Evolutionary conservation across 2,888 invertebrate species (phyloP).

Genomic region (Rhagium mordax): DNA sequence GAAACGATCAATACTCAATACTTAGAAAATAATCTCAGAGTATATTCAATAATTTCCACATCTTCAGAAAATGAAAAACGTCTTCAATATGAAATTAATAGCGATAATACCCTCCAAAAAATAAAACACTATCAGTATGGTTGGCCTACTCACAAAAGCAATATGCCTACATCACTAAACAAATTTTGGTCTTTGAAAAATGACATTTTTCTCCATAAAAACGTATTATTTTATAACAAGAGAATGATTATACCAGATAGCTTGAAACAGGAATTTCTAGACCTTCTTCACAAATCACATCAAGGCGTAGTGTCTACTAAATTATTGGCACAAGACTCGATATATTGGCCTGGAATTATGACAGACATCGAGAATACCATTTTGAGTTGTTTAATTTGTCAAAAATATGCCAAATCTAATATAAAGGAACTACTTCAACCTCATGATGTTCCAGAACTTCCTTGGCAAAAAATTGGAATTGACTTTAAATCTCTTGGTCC

Average conservation of each 20-base stretch:
- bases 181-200: constrained; percentile 31
- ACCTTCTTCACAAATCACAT: constrained; percentile 33
- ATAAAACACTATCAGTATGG: constrained; percentile 32
- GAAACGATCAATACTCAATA: constrained; percentile 32
- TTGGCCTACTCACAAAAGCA: constrained; percentile 41
- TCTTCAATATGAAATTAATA: constrained; percentile 4
- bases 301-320: constrained; percentile 42
- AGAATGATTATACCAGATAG: constrained; percentile 17
- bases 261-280: constrained; percentile 24
- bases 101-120: constrained; percentile 17
- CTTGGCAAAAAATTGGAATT: constrained; percentile 45
- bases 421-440: constrained; percentile 37
- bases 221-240: constrained; percentile 33
- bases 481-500: constrained; percentile 44
- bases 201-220: constrained; percentile 26
- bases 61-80: constrained; percentile 29
- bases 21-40: constrained; percentile 32
- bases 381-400: constrained; percentile 38
- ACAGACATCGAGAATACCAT: constrained; percentile 52
- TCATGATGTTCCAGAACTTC: constrained; percentile 35
- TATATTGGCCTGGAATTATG: constrained; percentile 53
- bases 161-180: neutral
- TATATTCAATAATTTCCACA: constrained; percentile 31
- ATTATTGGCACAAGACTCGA: constrained; percentile 47
- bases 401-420: constrained; percentile 35